Percentiles rank a stretch among this genome's conserved stretches.
Conservation (phyloP, 2,888 invertebrate species). For the Idaea aversata region DNA sequence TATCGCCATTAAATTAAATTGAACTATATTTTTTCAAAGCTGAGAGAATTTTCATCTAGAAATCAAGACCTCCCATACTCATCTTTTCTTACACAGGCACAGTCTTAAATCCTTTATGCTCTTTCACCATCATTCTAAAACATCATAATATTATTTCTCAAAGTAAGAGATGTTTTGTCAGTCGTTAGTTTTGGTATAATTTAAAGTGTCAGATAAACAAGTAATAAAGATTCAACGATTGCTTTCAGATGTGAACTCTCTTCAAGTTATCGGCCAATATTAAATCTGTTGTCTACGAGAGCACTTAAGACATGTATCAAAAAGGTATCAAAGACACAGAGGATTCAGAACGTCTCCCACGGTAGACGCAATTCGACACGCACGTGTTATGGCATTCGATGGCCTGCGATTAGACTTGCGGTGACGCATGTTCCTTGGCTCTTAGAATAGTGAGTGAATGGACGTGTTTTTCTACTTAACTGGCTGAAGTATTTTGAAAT, state of each 20-base stretch:
- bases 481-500: constrained; percentile 38
- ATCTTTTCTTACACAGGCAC: neutral
- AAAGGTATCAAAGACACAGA: constrained; percentile 22
- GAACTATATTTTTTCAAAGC: neutral
- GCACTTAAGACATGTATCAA: neutral
- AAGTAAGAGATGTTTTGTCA: neutral
- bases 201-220: neutral
- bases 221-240: neutral
- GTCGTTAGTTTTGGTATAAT: neutral
- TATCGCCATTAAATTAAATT: neutral
- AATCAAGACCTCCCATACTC: neutral
- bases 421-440: constrained; percentile 55
- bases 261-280: neutral
- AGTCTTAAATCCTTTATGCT: neutral
- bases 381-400: constrained; percentile 77
- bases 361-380: constrained; percentile 74
- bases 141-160: neutral
- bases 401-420: constrained; percentile 60
- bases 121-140: neutral
- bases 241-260: neutral
- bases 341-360: constrained; percentile 64
- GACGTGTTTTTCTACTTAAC: constrained; percentile 73
- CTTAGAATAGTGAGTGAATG: constrained; percentile 43
- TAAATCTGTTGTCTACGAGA: neutral
- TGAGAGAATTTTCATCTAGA: neutral